phyloP scores from a whole-genome alignment of 2,888 invertebrate genomes.

The Lumbricus terrestris region DNA sequence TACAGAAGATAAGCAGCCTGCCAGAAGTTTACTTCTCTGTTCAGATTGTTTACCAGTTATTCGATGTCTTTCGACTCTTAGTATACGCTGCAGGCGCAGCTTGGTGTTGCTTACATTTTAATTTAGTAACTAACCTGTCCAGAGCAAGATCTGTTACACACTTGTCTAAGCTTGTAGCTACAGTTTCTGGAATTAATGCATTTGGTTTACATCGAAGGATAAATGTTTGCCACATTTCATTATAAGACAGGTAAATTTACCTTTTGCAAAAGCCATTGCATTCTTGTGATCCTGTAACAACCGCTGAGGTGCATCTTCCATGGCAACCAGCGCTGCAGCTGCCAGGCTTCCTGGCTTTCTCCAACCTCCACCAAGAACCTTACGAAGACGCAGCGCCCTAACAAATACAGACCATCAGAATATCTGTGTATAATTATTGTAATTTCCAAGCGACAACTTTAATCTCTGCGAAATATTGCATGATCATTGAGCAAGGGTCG shows the following conservation, averaged over 20 bases:
- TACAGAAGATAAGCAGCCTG: too few species aligned
- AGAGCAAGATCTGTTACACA: not conserved
- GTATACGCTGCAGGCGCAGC: too few species aligned
- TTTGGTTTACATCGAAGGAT: too few species aligned
- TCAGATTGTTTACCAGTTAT: too few species aligned
- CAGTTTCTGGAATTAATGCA: not conserved
- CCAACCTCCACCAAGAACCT: constrained; percentile 91
- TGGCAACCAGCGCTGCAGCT: constrained; percentile 80
- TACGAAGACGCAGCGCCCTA: constrained; percentile 75
- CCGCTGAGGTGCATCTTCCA: constrained; percentile 72
- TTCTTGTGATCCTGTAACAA: constrained; percentile 73
- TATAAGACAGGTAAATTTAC: constrained; percentile 25
- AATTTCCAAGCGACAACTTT: not conserved
- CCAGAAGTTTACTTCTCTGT: too few species aligned
- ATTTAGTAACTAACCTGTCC: too few species aligned
- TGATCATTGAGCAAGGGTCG: too few species aligned
- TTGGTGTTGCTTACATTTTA: too few species aligned
- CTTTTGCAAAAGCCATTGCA: constrained; percentile 35
- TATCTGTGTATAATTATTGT: too few species aligned
- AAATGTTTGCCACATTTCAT: not conserved
- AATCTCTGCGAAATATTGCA: not conserved
- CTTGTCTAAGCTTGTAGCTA: not conserved
- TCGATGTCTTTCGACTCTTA: too few species aligned
- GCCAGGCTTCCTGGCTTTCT: constrained; percentile 87
- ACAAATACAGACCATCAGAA: constrained; percentile 5